Conservation (phyloP, 2,888 invertebrate genomes). For the Athalia rosae region DNA sequence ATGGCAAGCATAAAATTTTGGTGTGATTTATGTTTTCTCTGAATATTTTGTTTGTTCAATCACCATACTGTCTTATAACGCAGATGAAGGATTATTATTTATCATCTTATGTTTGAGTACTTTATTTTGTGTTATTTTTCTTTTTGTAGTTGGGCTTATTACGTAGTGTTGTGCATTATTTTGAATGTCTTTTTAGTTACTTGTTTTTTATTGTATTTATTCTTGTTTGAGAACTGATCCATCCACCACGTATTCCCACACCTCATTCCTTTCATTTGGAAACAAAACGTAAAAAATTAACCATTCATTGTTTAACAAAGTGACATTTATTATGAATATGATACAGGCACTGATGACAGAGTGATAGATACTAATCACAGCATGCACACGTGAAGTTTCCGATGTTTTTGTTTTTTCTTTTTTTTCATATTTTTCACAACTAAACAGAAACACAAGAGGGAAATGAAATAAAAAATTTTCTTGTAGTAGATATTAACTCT, state of each 20-base stretch:
- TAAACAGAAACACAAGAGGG: conserved; percentile 3
- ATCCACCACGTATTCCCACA: conserved; percentile 5
- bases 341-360: conserved; percentile 48
- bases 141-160: conserved; percentile 53
- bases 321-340: conserved; percentile 38
- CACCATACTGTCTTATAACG: background rate
- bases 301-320: conserved; percentile 38
- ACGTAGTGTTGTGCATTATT: conserved; percentile 53
- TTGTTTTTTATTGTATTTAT: background rate
- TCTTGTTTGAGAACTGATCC: conserved; percentile 40
- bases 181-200: conserved; percentile 50
- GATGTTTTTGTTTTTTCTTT: background rate
- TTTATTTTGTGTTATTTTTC: conserved; percentile 46
- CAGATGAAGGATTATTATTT: conserved; percentile 2
- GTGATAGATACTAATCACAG: conserved; percentile 58
- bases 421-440: conserved; percentile 3
- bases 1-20: conserved; percentile 27
- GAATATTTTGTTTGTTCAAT: conserved; percentile 2
- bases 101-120: conserved; percentile 21
- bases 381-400: conserved; percentile 51
- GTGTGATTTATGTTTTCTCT: conserved; percentile 31
- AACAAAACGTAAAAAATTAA: conserved; percentile 19
- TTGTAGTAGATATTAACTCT: background rate
- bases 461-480: background rate
- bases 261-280: background rate